These are phyloP conservation scores for Clavelina lepadiformis DNA, from an alignment of 23 tunicate species.

Conservation along the genomic window DNA sequence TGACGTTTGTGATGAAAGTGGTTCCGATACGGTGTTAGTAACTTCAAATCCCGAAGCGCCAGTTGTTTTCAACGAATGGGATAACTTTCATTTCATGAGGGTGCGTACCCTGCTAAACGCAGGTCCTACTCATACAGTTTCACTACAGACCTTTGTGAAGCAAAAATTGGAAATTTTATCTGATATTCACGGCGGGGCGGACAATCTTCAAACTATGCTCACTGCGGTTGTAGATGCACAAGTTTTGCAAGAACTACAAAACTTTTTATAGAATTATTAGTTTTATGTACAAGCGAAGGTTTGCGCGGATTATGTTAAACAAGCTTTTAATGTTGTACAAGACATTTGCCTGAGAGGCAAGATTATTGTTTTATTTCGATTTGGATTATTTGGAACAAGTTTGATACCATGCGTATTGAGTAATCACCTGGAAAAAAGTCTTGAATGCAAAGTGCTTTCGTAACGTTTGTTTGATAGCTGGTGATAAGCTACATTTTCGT, in stretches of 20 bases:
- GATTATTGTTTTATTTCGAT: too few relatives aligned
- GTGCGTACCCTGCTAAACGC: conserved; percentile 8
- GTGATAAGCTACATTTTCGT: too few relatives aligned
- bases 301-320: too few relatives aligned
- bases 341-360: too few relatives aligned
- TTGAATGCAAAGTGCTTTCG: too few relatives aligned
- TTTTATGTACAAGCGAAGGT: too few relatives aligned
- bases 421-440: too few relatives aligned
- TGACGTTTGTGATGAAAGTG: conserved; percentile 61
- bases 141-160: neutral
- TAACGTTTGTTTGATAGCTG: too few relatives aligned
- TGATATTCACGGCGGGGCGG: neutral
- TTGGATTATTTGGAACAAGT: too few relatives aligned
- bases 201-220: neutral
- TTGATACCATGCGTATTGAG: too few relatives aligned
- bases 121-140: conserved; percentile 3
- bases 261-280: neutral
- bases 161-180: neutral
- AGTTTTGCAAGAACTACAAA: neutral
- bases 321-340: too few relatives aligned
- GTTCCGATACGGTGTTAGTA: conserved; percentile 21
- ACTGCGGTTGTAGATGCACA: neutral
- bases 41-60: too few relatives aligned
- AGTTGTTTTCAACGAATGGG: conserved; percentile 17
- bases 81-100: conserved; percentile 6